These are phyloP conservation scores for Venusia cambrica DNA, from an alignment of 2,888 invertebrate genomes.

Conservation along the genomic window DNA sequence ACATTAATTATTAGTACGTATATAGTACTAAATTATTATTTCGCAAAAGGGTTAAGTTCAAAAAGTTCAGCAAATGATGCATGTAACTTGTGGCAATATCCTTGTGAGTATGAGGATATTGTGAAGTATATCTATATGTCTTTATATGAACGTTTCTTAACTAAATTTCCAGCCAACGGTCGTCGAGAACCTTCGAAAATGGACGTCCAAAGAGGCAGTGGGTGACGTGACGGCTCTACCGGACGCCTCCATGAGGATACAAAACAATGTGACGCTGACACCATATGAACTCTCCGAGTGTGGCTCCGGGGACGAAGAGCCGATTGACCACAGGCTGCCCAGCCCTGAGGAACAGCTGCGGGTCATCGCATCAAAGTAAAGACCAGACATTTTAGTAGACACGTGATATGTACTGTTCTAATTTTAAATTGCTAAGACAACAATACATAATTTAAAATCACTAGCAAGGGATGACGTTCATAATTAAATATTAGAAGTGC, in stretches of 20 bases:
- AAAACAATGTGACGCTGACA: slow-evolving; percentile 70
- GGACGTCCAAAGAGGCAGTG: slow-evolving; percentile 91
- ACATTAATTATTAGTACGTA: too few species aligned
- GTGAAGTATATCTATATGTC: background rate
- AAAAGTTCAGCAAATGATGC: too few species aligned
- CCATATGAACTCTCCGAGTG: slow-evolving; percentile 77
- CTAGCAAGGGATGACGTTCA: too few species aligned
- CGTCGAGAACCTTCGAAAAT: slow-evolving; percentile 89
- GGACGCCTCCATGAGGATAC: slow-evolving; percentile 88
- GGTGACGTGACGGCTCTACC: slow-evolving; percentile 91
- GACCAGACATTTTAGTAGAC: too few species aligned
- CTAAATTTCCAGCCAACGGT: slow-evolving; percentile 85
- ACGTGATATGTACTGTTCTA: too few species aligned
- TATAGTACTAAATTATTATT: too few species aligned
- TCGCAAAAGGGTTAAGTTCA: too few species aligned
- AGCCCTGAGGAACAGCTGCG: slow-evolving; percentile 93
- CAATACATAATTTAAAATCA: too few species aligned
- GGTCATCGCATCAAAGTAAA: slow-evolving; percentile 89
- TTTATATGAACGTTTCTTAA: slow-evolving; percentile 3
- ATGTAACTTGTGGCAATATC: too few species aligned
- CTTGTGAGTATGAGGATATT: slow-evolving; percentile 3
- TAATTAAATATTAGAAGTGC: too few species aligned
- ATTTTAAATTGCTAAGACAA: too few species aligned
- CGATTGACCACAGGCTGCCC: slow-evolving; percentile 91
- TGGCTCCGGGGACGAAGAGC: slow-evolving; percentile 84